phyloP scores from a whole-genome alignment of 2,888 invertebrate species.

The Pseudococcus longispinus region DNA sequence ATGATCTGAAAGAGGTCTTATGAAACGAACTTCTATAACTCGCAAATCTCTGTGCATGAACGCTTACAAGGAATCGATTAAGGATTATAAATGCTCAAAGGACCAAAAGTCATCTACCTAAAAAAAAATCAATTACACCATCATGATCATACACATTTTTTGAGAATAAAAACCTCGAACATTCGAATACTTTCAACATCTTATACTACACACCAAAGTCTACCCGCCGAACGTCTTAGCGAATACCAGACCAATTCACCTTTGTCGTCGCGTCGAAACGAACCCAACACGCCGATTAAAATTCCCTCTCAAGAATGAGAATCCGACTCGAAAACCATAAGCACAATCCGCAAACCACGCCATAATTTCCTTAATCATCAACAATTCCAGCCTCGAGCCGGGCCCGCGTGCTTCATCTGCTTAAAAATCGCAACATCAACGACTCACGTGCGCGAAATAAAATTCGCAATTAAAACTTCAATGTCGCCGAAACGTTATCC shows the following conservation, averaged over 20 bases:
- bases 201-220: background rate
- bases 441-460: constrained; percentile 35
- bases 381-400: constrained; percentile 1
- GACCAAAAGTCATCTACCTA: no score
- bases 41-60: no score
- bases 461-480: constrained; percentile 39
- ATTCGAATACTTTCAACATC: background rate
- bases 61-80: no score
- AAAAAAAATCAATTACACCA: no score
- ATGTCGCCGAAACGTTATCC: constrained; percentile 32
- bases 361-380: constrained; percentile 26
- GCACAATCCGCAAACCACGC: background rate
- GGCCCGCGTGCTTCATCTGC: background rate
- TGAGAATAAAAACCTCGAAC: no score
- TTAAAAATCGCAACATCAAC: constrained; percentile 1
- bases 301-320: background rate
- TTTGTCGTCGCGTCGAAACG: background rate
- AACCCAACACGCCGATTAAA: background rate
- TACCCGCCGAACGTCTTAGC: background rate
- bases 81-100: no score
- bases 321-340: background rate
- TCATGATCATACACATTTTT: no score
- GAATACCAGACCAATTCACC: background rate
- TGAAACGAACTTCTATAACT: no score
- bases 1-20: no score